Percentiles rank a stretch among this genome's conserved stretches.
These are phyloP conservation scores for Tuta absoluta DNA, from an alignment of 2,888 invertebrate species.

Conservation along the genomic window DNA sequence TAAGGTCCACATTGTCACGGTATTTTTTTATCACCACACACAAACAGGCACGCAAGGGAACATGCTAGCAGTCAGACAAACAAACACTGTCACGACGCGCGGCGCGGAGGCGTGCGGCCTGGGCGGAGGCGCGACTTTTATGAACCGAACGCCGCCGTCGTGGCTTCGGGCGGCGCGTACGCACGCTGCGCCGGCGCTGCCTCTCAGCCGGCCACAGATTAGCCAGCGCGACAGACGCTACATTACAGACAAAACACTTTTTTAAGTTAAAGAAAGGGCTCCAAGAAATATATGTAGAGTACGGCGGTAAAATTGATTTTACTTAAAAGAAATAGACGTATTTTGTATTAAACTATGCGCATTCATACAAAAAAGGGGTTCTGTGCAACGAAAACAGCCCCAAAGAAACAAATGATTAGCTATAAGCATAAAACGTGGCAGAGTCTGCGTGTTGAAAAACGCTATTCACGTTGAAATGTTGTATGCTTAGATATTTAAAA, in stretches of 20 bases:
- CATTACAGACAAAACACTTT: neutral
- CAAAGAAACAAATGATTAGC: too few relatives aligned
- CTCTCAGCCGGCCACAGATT: slow-evolving; percentile 40
- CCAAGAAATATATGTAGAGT: too few relatives aligned
- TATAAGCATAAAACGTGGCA: too few relatives aligned
- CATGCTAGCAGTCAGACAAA: slow-evolving; percentile 58
- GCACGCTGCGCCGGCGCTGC: slow-evolving; percentile 40
- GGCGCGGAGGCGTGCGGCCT: slow-evolving; percentile 47
- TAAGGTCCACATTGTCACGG: slow-evolving; percentile 55
- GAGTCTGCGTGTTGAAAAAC: too few relatives aligned
- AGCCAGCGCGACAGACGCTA: slow-evolving; percentile 22
- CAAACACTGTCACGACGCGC: slow-evolving; percentile 30
- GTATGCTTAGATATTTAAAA: too few relatives aligned
- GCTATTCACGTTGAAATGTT: too few relatives aligned
- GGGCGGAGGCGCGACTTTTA: slow-evolving; percentile 61
- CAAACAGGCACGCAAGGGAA: slow-evolving; percentile 43
- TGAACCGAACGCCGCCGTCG: slow-evolving; percentile 36
- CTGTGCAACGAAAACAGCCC: too few relatives aligned
- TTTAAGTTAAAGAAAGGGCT: too few relatives aligned
- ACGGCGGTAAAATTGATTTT: too few relatives aligned
- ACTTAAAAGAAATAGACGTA: too few relatives aligned
- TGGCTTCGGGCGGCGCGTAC: slow-evolving; percentile 45
- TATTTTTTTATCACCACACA: slow-evolving; percentile 43
- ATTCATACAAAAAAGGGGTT: too few relatives aligned
- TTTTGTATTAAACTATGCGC: too few relatives aligned